These are phyloP conservation scores for Furcula furcula DNA, from an alignment of 2,888 invertebrate species.

Conservation along the genomic window DNA sequence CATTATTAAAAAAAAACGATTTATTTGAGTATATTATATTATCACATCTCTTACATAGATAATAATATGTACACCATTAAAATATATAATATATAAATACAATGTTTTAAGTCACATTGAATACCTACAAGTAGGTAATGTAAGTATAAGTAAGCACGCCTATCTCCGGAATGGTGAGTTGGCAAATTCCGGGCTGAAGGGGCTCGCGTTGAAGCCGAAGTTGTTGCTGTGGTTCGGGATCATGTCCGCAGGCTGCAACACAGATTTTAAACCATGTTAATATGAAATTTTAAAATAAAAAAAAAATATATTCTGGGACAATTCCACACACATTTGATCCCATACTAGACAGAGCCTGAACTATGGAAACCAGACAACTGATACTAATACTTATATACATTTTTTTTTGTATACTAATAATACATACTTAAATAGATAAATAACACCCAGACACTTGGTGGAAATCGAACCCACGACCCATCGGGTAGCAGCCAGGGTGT, in stretches of 20 bases:
- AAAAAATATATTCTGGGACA: too few relatives aligned
- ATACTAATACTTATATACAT: too few relatives aligned
- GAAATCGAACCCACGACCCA: too few relatives aligned
- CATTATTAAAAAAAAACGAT: background rate
- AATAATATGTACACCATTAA: background rate
- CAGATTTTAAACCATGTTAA: constrained; percentile 2
- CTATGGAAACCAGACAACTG: too few relatives aligned
- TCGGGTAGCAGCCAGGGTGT: too few relatives aligned
- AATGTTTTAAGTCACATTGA: background rate
- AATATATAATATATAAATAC: background rate
- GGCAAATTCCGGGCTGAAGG: constrained; percentile 55
- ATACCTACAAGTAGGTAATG: background rate
- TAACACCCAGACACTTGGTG: too few relatives aligned
- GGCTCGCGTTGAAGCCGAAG: constrained; percentile 60
- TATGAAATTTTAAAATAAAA: too few relatives aligned
- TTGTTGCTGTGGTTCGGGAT: constrained; percentile 58
- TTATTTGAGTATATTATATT: background rate
- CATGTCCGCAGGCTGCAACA: constrained; percentile 21
- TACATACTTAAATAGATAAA: too few relatives aligned
- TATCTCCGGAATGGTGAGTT: constrained; percentile 39
- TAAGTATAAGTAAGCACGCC: background rate
- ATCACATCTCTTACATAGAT: background rate
- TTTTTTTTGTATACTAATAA: too few relatives aligned
- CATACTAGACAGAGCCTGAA: too few relatives aligned
- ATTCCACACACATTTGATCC: too few relatives aligned